These are phyloP conservation scores for Phalacrocorax aristotelis DNA, from an alignment of 2,113 vertebrate genomes.

Conservation along the genomic window DNA sequence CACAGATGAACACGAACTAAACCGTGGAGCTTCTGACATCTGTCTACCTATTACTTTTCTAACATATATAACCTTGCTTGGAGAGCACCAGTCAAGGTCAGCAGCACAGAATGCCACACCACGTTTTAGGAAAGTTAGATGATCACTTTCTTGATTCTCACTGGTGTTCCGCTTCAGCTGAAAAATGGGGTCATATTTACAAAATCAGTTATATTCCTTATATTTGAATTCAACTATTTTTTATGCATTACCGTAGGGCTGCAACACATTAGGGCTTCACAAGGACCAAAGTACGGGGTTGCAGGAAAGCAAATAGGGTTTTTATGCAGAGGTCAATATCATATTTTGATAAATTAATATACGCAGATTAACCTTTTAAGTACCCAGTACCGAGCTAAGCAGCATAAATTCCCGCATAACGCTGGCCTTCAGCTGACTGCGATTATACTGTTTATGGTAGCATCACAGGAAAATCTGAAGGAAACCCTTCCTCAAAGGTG, in stretches of 20 bases:
- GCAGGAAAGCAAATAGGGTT: background rate
- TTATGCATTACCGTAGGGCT: background rate
- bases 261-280: background rate
- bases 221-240: background rate
- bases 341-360: background rate
- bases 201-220: background rate
- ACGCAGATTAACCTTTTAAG: background rate
- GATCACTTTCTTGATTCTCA: background rate
- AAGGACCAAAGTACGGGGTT: background rate
- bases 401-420: background rate
- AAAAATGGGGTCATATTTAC: background rate
- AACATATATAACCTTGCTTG: background rate
- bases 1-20: background rate
- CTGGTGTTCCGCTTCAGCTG: background rate
- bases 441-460: background rate
- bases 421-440: background rate
- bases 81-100: background rate
- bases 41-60: background rate
- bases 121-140: background rate
- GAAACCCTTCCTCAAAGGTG: conserved; percentile 20
- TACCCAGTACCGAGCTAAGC: background rate
- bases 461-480: background rate
- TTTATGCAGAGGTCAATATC: background rate
- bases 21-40: background rate
- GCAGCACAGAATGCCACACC: background rate